Conservation (phyloP, 2,888 invertebrate species). For the Oxyteleia sp. region DNA sequence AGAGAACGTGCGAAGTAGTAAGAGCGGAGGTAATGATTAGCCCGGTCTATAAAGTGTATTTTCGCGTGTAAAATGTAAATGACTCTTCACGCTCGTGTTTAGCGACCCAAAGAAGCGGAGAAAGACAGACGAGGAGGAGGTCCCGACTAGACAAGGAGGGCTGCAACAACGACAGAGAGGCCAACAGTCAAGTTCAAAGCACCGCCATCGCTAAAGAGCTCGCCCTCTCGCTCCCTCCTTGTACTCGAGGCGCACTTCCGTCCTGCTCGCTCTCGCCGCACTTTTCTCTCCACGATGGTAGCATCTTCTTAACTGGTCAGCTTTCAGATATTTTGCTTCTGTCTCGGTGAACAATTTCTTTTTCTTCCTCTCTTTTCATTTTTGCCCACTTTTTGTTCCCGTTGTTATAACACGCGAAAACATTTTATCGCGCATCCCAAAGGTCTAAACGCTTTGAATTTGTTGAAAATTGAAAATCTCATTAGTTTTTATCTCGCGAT, state of each 20-base stretch:
- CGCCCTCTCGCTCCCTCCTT: slow-evolving; percentile 57
- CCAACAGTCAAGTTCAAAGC: slow-evolving; percentile 84
- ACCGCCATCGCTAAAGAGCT: slow-evolving; percentile 86
- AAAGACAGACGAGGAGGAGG: slow-evolving; percentile 62
- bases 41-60: slow-evolving; percentile 83
- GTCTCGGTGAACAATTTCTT: slow-evolving; percentile 63
- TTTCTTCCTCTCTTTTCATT: slow-evolving; percentile 23
- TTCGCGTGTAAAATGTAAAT: slow-evolving; percentile 86
- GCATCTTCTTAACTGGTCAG: slow-evolving; percentile 73
- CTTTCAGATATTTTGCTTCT: slow-evolving; percentile 74
- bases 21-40: slow-evolving; percentile 83
- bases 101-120: slow-evolving; percentile 68
- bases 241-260: slow-evolving; percentile 44
- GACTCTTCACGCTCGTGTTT: slow-evolving; percentile 77
- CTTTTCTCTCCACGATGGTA: slow-evolving; percentile 69
- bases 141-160: slow-evolving; percentile 67
- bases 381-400: slow-evolving; percentile 5
- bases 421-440: not conserved
- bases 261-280: slow-evolving; percentile 75
- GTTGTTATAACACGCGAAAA: slow-evolving; percentile 2
- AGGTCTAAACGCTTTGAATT: not conserved
- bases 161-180: slow-evolving; percentile 68
- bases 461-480: too few species aligned
- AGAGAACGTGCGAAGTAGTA: slow-evolving; percentile 77
- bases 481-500: too few species aligned